phyloP scores from a whole-genome alignment of 2,797 vertebrate species.

The Champsocephalus gunnari region DNA sequence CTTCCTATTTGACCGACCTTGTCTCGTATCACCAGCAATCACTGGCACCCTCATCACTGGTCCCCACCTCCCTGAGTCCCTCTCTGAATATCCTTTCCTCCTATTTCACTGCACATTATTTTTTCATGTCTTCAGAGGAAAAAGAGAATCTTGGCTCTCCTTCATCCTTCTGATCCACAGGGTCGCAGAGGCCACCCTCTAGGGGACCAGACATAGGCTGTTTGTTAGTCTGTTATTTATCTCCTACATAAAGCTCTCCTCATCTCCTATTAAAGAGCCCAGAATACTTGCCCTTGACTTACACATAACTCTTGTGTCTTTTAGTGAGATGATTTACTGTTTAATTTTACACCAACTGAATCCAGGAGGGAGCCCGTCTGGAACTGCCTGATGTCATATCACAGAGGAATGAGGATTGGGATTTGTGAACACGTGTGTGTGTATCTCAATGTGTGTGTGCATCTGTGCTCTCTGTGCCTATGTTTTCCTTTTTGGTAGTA shows the following conservation, averaged over 20 bases:
- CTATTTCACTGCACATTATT: slow-evolving; percentile 70
- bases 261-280: slow-evolving; percentile 80
- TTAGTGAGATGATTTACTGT: slow-evolving; percentile 78
- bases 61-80: slow-evolving; percentile 58
- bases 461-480: slow-evolving; percentile 1
- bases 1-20: slow-evolving; percentile 65
- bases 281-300: slow-evolving; percentile 82
- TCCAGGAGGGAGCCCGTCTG: slow-evolving; percentile 64
- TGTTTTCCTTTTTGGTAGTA: slow-evolving; percentile 48
- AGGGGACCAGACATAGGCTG: slow-evolving; percentile 72
- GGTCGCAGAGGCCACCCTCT: slow-evolving; percentile 69
- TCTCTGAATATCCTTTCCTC: slow-evolving; percentile 58
- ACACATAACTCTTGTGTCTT: slow-evolving; percentile 79
- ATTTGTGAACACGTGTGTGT: slow-evolving; percentile 48
- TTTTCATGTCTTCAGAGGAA: slow-evolving; percentile 76
- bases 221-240: slow-evolving; percentile 84
- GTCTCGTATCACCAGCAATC: slow-evolving; percentile 60
- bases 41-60: slow-evolving; percentile 47
- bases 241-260: slow-evolving; percentile 81
- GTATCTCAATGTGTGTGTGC: slow-evolving; percentile 26
- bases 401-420: slow-evolving; percentile 58
- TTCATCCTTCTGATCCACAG: slow-evolving; percentile 70
- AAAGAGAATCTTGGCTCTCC: slow-evolving; percentile 67
- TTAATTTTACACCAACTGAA: slow-evolving; percentile 78
- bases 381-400: slow-evolving; percentile 74